Percentiles rank a stretch among this genome's conserved stretches.
These are phyloP conservation scores for Eristalis intricaria DNA, from an alignment of 2,888 invertebrate genomes.

Conservation along the genomic window DNA sequence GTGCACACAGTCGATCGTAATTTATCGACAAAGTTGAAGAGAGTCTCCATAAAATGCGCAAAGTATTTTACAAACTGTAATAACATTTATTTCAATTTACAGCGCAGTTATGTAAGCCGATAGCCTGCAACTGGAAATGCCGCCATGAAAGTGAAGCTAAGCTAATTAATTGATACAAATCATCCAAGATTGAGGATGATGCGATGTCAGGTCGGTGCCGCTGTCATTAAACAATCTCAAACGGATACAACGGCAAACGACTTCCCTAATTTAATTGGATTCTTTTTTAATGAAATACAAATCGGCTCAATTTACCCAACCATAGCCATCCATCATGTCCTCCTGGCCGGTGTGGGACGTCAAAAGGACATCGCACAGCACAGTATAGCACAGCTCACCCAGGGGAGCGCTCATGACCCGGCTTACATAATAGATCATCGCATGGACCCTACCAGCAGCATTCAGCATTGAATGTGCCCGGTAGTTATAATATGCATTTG, in stretches of 20 bases:
- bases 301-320: background rate
- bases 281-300: background rate
- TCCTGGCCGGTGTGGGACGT: background rate
- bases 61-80: background rate
- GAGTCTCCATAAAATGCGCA: background rate
- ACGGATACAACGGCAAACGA: background rate
- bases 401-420: constrained; percentile 1
- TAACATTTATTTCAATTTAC: background rate
- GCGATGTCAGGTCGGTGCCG: background rate
- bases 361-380: constrained; percentile 4
- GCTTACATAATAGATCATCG: constrained; percentile 47
- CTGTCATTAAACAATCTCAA: background rate
- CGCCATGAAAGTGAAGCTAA: background rate
- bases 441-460: constrained; percentile 1
- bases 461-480: constrained; percentile 12
- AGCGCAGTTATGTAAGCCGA: background rate
- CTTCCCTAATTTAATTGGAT: background rate
- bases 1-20: no score
- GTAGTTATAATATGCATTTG: constrained; percentile 56
- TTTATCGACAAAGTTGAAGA: background rate
- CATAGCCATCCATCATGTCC: background rate
- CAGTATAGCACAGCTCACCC: no score
- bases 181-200: background rate
- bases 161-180: background rate
- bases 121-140: background rate